Evolutionary conservation across 1,140 invertebrate species (phyloP).

Genomic region (Bombus sibiricus): DNA sequence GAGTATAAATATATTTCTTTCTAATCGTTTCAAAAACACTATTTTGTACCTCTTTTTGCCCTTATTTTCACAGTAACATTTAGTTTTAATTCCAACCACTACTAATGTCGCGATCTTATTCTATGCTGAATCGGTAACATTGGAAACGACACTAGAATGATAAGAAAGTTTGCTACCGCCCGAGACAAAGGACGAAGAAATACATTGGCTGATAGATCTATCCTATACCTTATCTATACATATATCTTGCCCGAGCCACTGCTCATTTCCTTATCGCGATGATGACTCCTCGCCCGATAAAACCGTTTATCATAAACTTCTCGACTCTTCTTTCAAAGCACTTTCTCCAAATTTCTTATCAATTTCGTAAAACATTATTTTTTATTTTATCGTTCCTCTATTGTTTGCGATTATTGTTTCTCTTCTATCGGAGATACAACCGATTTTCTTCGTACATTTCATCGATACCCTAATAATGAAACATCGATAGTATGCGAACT

Average conservation of each 20-base stretch:
- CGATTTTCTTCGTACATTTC: background rate
- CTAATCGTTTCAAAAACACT: too few species aligned
- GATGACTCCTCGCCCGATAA: constrained; percentile 38
- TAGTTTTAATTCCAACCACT: background rate
- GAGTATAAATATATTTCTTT: too few species aligned
- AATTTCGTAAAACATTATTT: too few species aligned
- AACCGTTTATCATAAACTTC: background rate
- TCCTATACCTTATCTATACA: background rate
- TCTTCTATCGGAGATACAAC: background rate
- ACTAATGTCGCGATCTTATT: background rate
- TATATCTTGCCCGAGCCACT: too few species aligned
- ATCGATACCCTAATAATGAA: background rate
- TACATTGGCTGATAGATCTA: background rate
- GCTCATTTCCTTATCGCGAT: constrained; percentile 38
- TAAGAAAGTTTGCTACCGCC: background rate
- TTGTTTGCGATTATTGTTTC: background rate
- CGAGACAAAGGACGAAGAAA: background rate
- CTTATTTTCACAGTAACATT: background rate
- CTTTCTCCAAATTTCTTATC: too few species aligned
- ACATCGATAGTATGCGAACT: background rate
- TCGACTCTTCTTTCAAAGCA: background rate
- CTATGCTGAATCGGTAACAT: background rate
- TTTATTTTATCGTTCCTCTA: too few species aligned
- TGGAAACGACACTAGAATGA: background rate
- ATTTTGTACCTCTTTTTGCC: background rate